These are phyloP conservation scores for Physella acuta DNA, from an alignment of 1,140 invertebrate species.

Conservation along the genomic window DNA sequence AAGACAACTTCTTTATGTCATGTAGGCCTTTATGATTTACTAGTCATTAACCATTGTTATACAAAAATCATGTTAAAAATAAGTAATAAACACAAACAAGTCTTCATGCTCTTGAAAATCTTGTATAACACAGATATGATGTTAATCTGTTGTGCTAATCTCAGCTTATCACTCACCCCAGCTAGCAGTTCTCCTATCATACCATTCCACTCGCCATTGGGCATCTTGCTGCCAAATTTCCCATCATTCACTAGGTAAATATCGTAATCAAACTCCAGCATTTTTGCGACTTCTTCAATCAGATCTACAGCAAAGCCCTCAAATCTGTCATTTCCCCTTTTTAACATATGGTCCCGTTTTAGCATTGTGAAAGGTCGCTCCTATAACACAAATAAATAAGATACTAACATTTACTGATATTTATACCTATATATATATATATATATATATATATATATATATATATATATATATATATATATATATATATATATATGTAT, in stretches of 20 bases:
- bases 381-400: slow-evolving; percentile 32
- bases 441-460: no score
- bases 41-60: no score
- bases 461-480: no score
- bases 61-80: no score
- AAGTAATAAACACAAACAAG: no score
- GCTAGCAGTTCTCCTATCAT: slow-evolving; percentile 93
- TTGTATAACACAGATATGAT: no score
- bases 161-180: slow-evolving; percentile 74
- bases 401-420: neutral
- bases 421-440: neutral
- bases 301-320: slow-evolving; percentile 91
- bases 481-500: no score
- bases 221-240: slow-evolving; percentile 57
- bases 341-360: slow-evolving; percentile 40
- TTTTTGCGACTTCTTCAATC: slow-evolving; percentile 60
- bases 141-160: no score
- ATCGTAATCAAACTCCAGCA: slow-evolving; percentile 74
- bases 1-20: no score
- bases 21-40: no score
- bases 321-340: slow-evolving; percentile 46
- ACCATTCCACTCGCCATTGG: slow-evolving; percentile 87
- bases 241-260: slow-evolving; percentile 49
- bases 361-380: slow-evolving; percentile 53
- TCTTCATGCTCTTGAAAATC: no score